Evolutionary conservation across 2,888 invertebrate genomes (phyloP), one percentile per base, ranked within the genome.

Genomic region (Phoenoteleia sp.): DNA sequence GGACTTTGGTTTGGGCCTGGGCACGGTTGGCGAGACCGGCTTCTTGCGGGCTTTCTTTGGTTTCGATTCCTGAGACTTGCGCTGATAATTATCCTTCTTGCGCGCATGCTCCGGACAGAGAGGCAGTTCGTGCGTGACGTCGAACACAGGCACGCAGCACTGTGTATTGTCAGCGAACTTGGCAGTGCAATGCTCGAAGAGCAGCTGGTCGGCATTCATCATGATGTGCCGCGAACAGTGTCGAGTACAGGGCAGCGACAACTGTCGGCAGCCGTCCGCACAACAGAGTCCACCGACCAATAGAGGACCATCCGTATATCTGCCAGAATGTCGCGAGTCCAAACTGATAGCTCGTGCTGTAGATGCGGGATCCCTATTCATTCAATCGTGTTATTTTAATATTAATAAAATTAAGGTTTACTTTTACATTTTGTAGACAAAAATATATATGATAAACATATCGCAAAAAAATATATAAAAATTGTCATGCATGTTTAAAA

Each of bases 151-250:
- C 86, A 96, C 95, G 91, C 96, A 96, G 93, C 97, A 97, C 92
- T 97, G 97, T 33, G 96, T 96, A 90, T 97, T 96, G 93, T 97
- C 96, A 76, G 96, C 95, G 93, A 96, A 96, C 93, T 97, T 97
- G 82, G 97, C 97, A 82, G 97, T 97, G 93, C 97, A 97, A 89
- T 96, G 96, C 92, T 96, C 96, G 94, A 97, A 97, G 85, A 98
- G 94, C 88, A 97, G 95, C 94, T 99, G 98, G 90, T 98, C 97
- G 9, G 96, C 95, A 93, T 98, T 98, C 85, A 96, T 95, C 94
- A 98, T 97, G 88, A 98, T 97, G 94, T 99, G 99, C 83, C 96
- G 94, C 42, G 96, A 95, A 93, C 98, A 99, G 92, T 98, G 97
- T 81, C 97, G 96, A 0, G 97, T 96, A 92, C 96, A 97, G 0